Evolutionary conservation across 2,113 vertebrate species (phyloP), one percentile per base, ranked within the genome.

Genomic region (Alces alces): DNA sequence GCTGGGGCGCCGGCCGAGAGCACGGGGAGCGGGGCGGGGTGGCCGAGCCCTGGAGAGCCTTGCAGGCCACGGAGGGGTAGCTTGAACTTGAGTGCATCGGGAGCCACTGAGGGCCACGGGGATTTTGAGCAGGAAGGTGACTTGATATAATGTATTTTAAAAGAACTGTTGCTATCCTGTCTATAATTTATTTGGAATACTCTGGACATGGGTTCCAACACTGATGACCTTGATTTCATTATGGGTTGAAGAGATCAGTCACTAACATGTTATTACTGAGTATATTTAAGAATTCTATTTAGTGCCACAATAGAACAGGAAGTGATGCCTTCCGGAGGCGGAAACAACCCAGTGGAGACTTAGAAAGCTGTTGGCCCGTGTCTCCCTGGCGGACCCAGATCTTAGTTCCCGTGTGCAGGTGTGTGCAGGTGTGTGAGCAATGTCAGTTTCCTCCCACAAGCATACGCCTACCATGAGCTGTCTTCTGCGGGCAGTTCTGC

Each of bases 101-200:
- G 52, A 9, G 16, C 39, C 50, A 25, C n/a, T 54, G 50, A n/a
- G 66, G 19, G 19, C n/a, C 64, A 36, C 1, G 47, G 50, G 64
- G 70, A 39, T 92, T 83, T 43, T 89, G 58, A 89, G 43, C 36
- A 16, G 36, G 45, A 23, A 58, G 54, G 28, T 52, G 25, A 70
- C 10, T 79, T 54, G 57, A 36, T 86, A 39, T 12, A 39, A 83
- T 21, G 7, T 25, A 50, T n/a, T 76, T 88, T 89, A 79, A 76
- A 45, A 79, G 47, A 86, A 43, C n/a, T 50, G n/a, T 66, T 91
- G 47, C 30, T 52, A 64, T 76, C 16, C 9, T 92, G 39, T 36
- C 33, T 78, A 7, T 47, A 61, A 76, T 93, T 82, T 91, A 50
- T 91, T 96, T 13, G 28, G 47, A 92, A 58, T 76, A 83, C 21